Percentiles rank a stretch among this genome's conserved stretches.
These are phyloP conservation scores for Trachops cirrhosus DNA, from an alignment of 2,797 vertebrate species.

Conservation along the genomic window DNA sequence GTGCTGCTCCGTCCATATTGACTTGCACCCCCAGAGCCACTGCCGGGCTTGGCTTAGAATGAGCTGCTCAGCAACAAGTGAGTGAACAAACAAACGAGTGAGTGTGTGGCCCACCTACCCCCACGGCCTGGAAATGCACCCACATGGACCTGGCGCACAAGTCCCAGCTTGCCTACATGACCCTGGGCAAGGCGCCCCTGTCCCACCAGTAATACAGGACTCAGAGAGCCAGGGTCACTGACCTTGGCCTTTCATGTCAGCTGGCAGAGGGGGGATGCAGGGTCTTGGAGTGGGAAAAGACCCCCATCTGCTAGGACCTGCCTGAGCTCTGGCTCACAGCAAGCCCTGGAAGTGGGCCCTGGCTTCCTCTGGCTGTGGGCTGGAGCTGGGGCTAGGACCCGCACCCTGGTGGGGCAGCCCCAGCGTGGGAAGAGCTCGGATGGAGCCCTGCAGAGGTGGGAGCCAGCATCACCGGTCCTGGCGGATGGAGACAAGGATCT, in stretches of 20 bases:
- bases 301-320: background rate
- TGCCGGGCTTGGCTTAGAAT: background rate
- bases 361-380: too few relatives aligned
- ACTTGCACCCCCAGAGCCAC: background rate
- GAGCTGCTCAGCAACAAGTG: background rate
- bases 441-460: background rate
- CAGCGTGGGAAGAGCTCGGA: background rate
- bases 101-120: too few relatives aligned
- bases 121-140: background rate
- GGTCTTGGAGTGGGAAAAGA: background rate
- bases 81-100: background rate
- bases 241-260: background rate
- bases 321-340: background rate
- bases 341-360: background rate
- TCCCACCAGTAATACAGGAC: too few relatives aligned
- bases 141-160: background rate
- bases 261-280: background rate
- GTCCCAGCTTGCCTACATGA: background rate
- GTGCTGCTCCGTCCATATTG: rapidly evolving
- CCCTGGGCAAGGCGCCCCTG: background rate
- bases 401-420: background rate
- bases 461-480: background rate
- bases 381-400: background rate
- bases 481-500: background rate
- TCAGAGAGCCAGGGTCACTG: background rate